These are phyloP conservation scores for Xenus cinereus DNA, from an alignment of 2,113 vertebrate genomes.

Conservation along the genomic window DNA sequence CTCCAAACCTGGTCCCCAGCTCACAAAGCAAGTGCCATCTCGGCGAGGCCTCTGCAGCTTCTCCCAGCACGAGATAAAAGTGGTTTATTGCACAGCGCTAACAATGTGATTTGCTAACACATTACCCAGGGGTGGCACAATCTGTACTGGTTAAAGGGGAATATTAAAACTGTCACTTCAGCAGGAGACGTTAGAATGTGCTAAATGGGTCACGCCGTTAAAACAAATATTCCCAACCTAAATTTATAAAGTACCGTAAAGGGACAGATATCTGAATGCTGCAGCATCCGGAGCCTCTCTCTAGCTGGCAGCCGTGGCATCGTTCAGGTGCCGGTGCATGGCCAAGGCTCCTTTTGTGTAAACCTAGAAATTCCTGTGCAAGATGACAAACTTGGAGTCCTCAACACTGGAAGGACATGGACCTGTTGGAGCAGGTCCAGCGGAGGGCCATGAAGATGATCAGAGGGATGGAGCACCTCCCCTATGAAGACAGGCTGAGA, in stretches of 20 bases:
- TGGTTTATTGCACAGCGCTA: neutral
- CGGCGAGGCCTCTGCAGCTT: accelerated
- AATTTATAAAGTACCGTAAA: neutral
- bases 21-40: accelerated
- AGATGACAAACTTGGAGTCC: neutral
- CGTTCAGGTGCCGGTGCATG: accelerated
- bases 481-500: no score
- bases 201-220: neutral
- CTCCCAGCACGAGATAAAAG: neutral
- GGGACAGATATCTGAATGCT: neutral
- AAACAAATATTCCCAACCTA: neutral
- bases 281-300: neutral
- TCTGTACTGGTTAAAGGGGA: conserved; percentile 9
- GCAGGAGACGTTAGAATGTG: neutral
- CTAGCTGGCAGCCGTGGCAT: accelerated
- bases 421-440: no score
- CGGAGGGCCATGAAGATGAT: no score
- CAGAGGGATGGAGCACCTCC: no score
- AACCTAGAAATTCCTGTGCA: neutral
- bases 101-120: conserved; percentile 4
- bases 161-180: conserved; percentile 39
- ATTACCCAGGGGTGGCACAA: conserved; percentile 21
- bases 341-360: neutral
- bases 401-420: no score
- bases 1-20: accelerated